These are phyloP conservation scores for Casuarius casuarius DNA, from an alignment of 2,113 vertebrate species.

Conservation along the genomic window DNA sequence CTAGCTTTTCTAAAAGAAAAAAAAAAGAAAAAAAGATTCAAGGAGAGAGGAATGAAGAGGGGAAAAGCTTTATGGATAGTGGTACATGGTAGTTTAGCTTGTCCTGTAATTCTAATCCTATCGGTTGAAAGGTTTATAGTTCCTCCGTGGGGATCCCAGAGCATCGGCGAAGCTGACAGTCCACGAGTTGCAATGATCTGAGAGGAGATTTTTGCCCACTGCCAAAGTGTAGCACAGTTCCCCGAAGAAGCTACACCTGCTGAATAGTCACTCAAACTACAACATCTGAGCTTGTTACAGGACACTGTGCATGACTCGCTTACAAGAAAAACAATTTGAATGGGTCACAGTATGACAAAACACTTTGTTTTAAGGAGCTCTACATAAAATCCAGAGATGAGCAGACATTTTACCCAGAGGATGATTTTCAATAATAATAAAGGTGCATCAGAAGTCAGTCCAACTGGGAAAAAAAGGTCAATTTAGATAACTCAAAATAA, in stretches of 20 bases:
- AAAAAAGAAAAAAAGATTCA: not conserved
- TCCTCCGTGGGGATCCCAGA: rapidly evolving
- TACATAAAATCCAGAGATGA: not conserved
- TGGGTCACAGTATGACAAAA: not conserved
- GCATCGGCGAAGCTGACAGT: rapidly evolving
- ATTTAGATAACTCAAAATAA: not conserved
- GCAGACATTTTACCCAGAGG: not conserved
- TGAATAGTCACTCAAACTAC: not conserved
- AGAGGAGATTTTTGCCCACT: not conserved
- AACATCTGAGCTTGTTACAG: not conserved
- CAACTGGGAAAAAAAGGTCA: rapidly evolving
- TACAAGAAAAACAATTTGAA: not conserved
- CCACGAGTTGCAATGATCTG: not conserved
- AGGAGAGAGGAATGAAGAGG: rapidly evolving
- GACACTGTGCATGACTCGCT: not conserved
- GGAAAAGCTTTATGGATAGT: not conserved
- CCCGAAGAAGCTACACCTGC: not conserved
- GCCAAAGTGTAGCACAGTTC: not conserved
- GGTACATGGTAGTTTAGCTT: rapidly evolving
- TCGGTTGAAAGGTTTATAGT: not conserved
- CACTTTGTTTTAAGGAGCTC: not conserved
- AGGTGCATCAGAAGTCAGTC: not conserved
- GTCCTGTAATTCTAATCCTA: not conserved
- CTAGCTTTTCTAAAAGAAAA: not conserved
- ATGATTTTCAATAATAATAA: not conserved